These are phyloP conservation scores for Hypocryptadius cinnamomeus DNA, from an alignment of 2,113 vertebrate species.

Conservation along the genomic window DNA sequence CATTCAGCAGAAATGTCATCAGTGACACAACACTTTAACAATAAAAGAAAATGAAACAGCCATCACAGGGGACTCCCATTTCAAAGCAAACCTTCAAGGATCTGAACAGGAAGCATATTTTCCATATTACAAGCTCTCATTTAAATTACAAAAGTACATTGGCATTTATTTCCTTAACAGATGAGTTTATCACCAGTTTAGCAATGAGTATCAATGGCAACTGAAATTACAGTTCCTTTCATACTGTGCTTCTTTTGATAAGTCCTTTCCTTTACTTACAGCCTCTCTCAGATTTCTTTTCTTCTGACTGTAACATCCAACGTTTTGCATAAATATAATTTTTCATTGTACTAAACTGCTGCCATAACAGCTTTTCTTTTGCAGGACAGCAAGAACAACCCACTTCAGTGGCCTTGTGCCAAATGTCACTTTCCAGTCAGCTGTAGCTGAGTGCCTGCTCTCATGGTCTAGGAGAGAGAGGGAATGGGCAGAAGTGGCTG, in stretches of 20 bases:
- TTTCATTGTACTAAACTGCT: neutral
- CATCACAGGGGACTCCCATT: constrained; percentile 52
- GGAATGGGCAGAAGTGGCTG: neutral
- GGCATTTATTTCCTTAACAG: constrained; percentile 49
- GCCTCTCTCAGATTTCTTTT: neutral
- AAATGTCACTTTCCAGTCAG: neutral
- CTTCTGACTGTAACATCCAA: neutral
- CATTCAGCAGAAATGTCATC: constrained; percentile 49
- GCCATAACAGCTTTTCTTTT: neutral
- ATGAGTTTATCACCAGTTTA: constrained; percentile 50
- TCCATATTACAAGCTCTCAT: constrained; percentile 54
- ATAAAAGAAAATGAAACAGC: constrained; percentile 38
- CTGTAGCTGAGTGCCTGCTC: neutral
- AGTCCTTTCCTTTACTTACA: neutral
- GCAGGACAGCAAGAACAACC: neutral
- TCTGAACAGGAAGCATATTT: constrained; percentile 38
- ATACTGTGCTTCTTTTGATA: constrained; percentile 23
- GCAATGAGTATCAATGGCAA: constrained; percentile 44
- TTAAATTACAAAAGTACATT: constrained; percentile 61
- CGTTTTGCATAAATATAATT: neutral
- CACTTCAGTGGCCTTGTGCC: neutral
- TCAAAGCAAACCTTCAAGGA: constrained; percentile 61
- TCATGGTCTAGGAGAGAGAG: neutral
- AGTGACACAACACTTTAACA: constrained; percentile 34
- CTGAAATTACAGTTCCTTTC: constrained; percentile 44